Evolutionary conservation across 2,113 vertebrate species (phyloP), one percentile per base, ranked within the genome.

Genomic region (Marcusenius ussheri): DNA sequence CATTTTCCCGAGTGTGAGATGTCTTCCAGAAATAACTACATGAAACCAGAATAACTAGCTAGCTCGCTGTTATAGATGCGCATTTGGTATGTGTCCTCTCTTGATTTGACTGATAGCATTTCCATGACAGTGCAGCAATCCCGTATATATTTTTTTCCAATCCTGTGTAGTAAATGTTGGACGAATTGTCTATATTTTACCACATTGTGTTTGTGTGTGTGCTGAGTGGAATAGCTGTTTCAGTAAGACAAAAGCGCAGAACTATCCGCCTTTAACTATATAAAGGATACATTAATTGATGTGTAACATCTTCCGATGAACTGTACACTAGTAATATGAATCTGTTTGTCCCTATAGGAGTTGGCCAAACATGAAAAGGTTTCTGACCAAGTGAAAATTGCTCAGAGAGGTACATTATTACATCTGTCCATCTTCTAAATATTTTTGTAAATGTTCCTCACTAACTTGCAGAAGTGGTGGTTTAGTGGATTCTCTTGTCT

Each of bases 301-400:
- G 74, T 42, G 74, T 77, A 77, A 77, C 31, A 77, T 35, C 70
- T 39, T 13, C 47, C 53, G 50, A 84, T 39, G 85, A 50, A 87
- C 47, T 88, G 50, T 87, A 35, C 31, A 11, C 19, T 46, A 51
- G 24, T 51, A 3, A 53, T 51, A 70, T 49, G 35, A 39, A 19
- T 90, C 3, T 88, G 39, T 53, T 91, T 27, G 66, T 31, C 83
- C 35, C 1, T 91, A 96, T 91, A 96, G 96, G 95, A 96, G 86
- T 21, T 96, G 91, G 92, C 95, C 83, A 93, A 93, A 83, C 90
- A 93, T 91, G 94, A 95, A 90, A 95, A 95, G 90, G 1, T 94
- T 2, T 0, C 90, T 42, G 92, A 96, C 8, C 89, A 94, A 0
- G 90, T 95, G 84, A 96, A 92, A 91, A 9, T 96, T 89, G 94